These are phyloP conservation scores for Cydia splendana DNA, from an alignment of 1,140 invertebrate genomes.

Conservation along the genomic window DNA sequence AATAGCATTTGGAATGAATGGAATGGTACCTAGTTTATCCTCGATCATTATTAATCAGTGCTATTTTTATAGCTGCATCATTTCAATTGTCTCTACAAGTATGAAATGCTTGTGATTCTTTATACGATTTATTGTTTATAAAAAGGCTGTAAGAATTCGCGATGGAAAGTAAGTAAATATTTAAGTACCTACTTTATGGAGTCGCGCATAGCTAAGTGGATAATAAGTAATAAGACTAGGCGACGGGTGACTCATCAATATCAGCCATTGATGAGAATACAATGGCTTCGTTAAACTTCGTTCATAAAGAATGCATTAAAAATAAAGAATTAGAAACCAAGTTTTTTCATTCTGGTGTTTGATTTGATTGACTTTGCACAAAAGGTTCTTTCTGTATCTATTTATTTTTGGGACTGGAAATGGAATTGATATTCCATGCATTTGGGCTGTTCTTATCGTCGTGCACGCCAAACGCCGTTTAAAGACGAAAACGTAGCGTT, in stretches of 20 bases:
- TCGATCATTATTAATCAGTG: too few species aligned
- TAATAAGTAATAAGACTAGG: background rate
- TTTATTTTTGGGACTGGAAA: background rate
- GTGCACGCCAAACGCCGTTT: too few species aligned
- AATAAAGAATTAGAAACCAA: background rate
- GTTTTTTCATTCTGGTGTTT: background rate
- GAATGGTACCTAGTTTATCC: too few species aligned
- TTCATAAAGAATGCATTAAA: background rate
- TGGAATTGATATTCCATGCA: background rate
- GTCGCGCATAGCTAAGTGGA: background rate
- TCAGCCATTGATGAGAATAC: background rate
- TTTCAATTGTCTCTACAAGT: too few species aligned
- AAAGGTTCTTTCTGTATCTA: background rate
- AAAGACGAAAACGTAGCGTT: background rate
- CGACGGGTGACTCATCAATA: background rate
- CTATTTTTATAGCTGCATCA: too few species aligned
- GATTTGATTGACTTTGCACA: background rate
- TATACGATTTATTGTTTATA: too few species aligned
- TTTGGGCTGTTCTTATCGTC: background rate
- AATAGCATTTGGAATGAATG: too few species aligned
- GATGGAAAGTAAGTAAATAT: background rate
- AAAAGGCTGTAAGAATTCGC: too few species aligned
- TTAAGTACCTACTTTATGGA: background rate
- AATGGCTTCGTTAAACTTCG: background rate
- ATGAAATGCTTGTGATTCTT: too few species aligned